These are phyloP conservation scores for Philereme vetulata DNA, from an alignment of 2,888 invertebrate species.

Conservation along the genomic window DNA sequence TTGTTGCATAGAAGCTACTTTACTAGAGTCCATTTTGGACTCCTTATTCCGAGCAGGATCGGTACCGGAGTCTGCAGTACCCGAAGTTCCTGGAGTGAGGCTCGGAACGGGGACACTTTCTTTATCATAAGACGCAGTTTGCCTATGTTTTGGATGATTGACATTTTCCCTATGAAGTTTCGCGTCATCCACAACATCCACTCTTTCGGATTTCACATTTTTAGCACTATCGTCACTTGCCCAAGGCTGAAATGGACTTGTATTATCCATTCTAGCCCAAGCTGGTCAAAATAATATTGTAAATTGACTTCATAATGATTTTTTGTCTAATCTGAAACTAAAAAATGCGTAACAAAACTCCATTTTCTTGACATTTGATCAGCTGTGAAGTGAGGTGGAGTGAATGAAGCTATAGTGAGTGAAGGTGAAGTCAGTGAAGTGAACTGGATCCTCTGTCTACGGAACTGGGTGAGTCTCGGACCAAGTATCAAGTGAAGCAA, in stretches of 20 bases:
- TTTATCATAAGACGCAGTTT: slow-evolving; percentile 83
- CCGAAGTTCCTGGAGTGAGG: slow-evolving; percentile 71
- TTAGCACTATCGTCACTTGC: slow-evolving; percentile 75
- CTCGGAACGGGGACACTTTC: slow-evolving; percentile 73
- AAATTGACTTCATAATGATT: slow-evolving; percentile 73
- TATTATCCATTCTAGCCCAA: slow-evolving; percentile 78
- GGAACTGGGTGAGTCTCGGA: too few relatives aligned
- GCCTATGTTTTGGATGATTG: slow-evolving; percentile 84
- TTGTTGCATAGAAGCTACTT: slow-evolving; percentile 83
- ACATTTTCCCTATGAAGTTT: slow-evolving; percentile 84
- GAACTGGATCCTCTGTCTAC: too few relatives aligned
- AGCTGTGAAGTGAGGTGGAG: slow-evolving; percentile 78
- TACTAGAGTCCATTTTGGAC: slow-evolving; percentile 75
- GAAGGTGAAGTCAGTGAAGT: neutral
- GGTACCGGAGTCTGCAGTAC: slow-evolving; percentile 57
- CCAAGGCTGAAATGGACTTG: slow-evolving; percentile 82
- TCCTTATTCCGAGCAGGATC: slow-evolving; percentile 59
- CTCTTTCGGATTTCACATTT: slow-evolving; percentile 77
- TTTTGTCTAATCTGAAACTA: slow-evolving; percentile 65
- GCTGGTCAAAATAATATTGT: slow-evolving; percentile 57
- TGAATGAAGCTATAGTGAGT: slow-evolving; percentile 12
- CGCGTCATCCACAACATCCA: slow-evolving; percentile 82
- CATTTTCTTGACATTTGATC: slow-evolving; percentile 84
- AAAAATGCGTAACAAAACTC: slow-evolving; percentile 82
- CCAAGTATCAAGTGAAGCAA: neutral